These are phyloP conservation scores for Budorcas taxicolor DNA, from an alignment of 2,113 vertebrate genomes.

Conservation along the genomic window DNA sequence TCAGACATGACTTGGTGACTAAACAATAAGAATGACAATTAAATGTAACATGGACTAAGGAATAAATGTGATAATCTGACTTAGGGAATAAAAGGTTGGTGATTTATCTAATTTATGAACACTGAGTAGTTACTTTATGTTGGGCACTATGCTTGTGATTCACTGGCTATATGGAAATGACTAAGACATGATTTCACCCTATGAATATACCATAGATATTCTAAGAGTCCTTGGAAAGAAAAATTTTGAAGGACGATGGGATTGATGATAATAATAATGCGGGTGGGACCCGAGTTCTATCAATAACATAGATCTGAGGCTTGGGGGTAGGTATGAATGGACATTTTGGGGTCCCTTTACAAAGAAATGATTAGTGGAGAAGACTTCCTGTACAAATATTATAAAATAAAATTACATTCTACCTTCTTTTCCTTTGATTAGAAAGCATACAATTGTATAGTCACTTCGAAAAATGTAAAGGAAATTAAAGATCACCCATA, in stretches of 20 bases:
- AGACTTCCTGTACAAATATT: background rate
- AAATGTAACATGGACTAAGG: background rate
- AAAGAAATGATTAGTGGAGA: background rate
- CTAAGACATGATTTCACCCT: background rate
- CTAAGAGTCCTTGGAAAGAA: background rate
- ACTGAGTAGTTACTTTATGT: background rate
- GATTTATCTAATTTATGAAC: background rate
- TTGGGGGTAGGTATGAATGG: background rate
- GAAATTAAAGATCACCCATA: background rate
- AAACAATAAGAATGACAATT: background rate
- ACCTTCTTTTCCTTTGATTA: background rate
- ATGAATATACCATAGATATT: background rate
- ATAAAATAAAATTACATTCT: background rate
- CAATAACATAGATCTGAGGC: background rate
- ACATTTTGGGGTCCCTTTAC: background rate
- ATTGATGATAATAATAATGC: background rate
- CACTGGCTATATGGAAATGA: background rate
- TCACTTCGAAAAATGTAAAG: background rate
- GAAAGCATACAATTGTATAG: background rate
- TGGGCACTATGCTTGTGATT: background rate
- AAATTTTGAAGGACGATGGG: background rate
- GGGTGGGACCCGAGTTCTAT: background rate
- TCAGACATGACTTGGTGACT: background rate
- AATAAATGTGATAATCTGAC: background rate
- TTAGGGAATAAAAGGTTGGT: background rate